Percentiles rank a stretch among this genome's conserved stretches.
phyloP scores from a whole-genome alignment of 2,888 invertebrate genomes.

The Drosophila neutralis region DNA sequence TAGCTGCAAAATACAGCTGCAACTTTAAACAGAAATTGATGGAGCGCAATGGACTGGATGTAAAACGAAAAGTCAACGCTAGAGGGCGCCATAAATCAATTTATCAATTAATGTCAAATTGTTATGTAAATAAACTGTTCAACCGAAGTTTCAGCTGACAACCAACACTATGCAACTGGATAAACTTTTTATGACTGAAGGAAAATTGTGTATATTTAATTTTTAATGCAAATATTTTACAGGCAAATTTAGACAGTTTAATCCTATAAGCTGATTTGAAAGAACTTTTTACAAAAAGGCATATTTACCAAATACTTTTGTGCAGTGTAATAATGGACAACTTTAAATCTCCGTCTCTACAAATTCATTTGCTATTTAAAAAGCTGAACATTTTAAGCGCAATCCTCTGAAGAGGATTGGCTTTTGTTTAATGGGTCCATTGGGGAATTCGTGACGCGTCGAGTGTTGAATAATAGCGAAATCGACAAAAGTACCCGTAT shows the following conservation, averaged over 20 bases:
- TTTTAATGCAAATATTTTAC: neutral
- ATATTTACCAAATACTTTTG: neutral
- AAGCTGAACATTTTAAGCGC: conserved; percentile 35
- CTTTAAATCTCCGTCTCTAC: neutral
- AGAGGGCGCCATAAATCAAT: conserved; percentile 61
- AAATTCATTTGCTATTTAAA: conserved; percentile 26
- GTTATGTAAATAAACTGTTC: conserved; percentile 53
- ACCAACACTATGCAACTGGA: conserved; percentile 3
- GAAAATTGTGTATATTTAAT: neutral
- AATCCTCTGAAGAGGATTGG: conserved; percentile 25
- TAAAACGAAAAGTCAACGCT: conserved; percentile 50
- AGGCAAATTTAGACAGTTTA: neutral
- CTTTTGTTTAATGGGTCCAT: conserved; percentile 32
- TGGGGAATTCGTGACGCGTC: conserved; percentile 42
- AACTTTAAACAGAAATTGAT: conserved; percentile 53
- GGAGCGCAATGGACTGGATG: conserved; percentile 37
- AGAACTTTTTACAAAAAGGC: neutral
- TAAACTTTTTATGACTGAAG: too few relatives aligned
- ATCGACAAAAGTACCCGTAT: conserved; percentile 2
- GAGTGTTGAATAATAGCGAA: conserved; percentile 38
- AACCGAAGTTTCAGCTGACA: conserved; percentile 13
- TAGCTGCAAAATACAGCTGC: conserved; percentile 41
- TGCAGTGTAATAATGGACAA: conserved; percentile 13
- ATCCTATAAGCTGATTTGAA: neutral
- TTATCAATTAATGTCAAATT: conserved; percentile 68